Evolutionary conservation across 2,888 invertebrate genomes (phyloP).

Genomic region (Amblyteles armatorius): DNA sequence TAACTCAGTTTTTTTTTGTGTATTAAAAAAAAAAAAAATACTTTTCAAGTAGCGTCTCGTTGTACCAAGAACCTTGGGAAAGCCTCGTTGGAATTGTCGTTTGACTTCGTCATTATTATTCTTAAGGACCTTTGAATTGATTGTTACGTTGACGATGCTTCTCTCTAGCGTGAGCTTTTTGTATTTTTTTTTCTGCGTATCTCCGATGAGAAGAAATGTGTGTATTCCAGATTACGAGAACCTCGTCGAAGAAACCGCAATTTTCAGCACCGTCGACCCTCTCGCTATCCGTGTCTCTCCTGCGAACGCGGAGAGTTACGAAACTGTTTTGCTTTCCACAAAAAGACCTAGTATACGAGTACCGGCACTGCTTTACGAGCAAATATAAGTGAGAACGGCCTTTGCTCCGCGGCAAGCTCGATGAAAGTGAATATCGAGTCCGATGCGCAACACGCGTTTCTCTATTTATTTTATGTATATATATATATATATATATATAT

Average conservation of each 20-base stretch:
- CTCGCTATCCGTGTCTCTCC: background rate
- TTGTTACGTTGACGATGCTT: background rate
- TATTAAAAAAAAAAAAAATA: background rate
- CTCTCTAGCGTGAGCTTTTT: background rate
- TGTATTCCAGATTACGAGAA: conserved; percentile 6
- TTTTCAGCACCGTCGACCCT: conserved; percentile 11
- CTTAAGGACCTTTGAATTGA: background rate
- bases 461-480: background rate
- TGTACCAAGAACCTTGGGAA: background rate
- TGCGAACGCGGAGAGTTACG: conserved; percentile 37
- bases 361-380: background rate
- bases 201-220: background rate
- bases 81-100: background rate
- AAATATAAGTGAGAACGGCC: conserved; percentile 19
- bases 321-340: conserved; percentile 63
- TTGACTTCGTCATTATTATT: background rate
- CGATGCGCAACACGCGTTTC: conserved; percentile 34
- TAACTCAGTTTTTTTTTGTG: background rate
- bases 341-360: conserved; percentile 40
- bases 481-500: no score
- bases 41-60: background rate
- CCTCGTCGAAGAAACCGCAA: conserved; percentile 15
- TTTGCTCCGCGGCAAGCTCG: conserved; percentile 32
- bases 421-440: conserved; percentile 65
- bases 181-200: background rate